These are phyloP conservation scores for Zalophus californianus DNA, from an alignment of 2,797 vertebrate species.

Conservation along the genomic window DNA sequence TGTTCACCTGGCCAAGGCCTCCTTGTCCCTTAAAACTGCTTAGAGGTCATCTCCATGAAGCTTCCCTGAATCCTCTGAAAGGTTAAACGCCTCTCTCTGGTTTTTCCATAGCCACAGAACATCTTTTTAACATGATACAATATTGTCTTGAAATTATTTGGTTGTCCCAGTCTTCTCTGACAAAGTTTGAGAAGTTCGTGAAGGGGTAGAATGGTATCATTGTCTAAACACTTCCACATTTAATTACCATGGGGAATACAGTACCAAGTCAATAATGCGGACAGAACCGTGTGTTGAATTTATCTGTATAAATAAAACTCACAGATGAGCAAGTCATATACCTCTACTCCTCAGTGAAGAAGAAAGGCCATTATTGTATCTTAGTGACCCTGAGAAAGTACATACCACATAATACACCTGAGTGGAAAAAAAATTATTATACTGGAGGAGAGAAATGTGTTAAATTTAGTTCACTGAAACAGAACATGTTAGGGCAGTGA, in stretches of 20 bases:
- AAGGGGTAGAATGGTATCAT: neutral
- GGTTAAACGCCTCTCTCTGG: neutral
- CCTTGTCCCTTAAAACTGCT: neutral
- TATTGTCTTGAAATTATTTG: constrained; percentile 6
- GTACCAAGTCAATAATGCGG: neutral
- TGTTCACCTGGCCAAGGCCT: neutral
- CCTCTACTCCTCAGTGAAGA: neutral
- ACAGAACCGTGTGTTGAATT: constrained; percentile 11
- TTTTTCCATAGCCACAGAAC: neutral
- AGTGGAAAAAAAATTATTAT: neutral
- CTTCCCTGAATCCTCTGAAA: neutral
- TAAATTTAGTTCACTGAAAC: neutral
- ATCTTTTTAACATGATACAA: neutral
- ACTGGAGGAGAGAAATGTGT: neutral
- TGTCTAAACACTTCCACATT: neutral
- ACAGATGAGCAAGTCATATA: neutral
- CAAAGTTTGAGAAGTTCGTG: neutral
- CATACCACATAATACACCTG: neutral
- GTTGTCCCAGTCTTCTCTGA: neutral
- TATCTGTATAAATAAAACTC: constrained; percentile 40
- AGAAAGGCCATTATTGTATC: neutral
- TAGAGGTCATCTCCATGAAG: neutral
- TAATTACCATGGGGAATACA: neutral
- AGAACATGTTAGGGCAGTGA: neutral
- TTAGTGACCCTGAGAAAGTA: neutral